phyloP scores from a whole-genome alignment of 2,797 vertebrate genomes.

The Poecilia gillii region DNA sequence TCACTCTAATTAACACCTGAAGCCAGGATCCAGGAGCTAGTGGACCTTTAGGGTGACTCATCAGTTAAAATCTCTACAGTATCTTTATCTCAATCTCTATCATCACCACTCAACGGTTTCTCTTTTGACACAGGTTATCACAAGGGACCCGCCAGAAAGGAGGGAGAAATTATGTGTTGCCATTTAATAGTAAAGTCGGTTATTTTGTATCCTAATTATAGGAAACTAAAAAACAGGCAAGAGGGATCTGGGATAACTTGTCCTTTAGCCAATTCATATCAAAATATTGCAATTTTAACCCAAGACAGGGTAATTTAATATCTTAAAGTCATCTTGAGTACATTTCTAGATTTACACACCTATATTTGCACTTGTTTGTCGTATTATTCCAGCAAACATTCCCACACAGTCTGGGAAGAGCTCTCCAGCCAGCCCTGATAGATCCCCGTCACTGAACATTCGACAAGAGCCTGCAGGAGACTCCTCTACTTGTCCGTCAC shows the following conservation, averaged over 20 bases:
- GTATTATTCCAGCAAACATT: slow-evolving; percentile 39
- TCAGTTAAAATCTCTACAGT: slow-evolving; percentile 62
- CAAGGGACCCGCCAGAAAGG: slow-evolving; percentile 17
- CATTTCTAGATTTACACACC: background rate
- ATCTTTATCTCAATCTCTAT: slow-evolving; percentile 74
- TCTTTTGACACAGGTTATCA: slow-evolving; percentile 56
- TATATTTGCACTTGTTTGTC: background rate
- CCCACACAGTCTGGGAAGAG: slow-evolving; percentile 59
- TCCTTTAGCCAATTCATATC: background rate
- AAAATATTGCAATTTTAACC: background rate
- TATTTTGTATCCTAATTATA: background rate
- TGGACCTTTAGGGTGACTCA: slow-evolving; percentile 58
- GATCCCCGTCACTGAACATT: slow-evolving; percentile 58
- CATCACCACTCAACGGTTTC: slow-evolving; percentile 60
- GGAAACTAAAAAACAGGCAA: background rate
- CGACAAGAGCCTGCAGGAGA: slow-evolving; percentile 53
- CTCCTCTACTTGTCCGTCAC: slow-evolving; percentile 42
- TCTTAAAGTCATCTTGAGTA: background rate
- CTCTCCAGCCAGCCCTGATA: slow-evolving; percentile 49
- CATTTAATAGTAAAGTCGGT: background rate
- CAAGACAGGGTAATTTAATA: background rate
- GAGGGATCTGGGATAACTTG: background rate
- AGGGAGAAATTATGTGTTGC: slow-evolving; percentile 3
- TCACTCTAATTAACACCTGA: slow-evolving; percentile 70
- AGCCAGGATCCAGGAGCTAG: slow-evolving; percentile 48